Evolutionary conservation across 2,888 invertebrate genomes (phyloP).

Genomic region (Masnerella sp.): DNA sequence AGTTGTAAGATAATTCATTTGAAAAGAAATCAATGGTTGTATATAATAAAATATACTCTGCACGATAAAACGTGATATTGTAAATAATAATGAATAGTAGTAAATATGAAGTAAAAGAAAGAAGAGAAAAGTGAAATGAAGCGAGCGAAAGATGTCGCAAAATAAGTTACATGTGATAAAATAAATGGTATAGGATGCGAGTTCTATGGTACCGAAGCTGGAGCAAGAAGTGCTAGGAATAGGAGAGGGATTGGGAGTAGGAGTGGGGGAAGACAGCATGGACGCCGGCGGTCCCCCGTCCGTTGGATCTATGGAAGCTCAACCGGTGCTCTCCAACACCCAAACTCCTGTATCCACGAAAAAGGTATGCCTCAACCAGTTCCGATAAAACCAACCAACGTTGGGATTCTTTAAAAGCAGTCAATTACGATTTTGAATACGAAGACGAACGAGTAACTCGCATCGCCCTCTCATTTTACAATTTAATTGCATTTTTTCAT

Average conservation of each 20-base stretch:
- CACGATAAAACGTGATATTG: neutral
- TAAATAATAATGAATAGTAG: neutral
- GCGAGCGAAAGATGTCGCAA: constrained; percentile 5
- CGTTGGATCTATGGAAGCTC: constrained; percentile 82
- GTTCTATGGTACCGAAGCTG: constrained; percentile 76
- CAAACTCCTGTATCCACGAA: constrained; percentile 76
- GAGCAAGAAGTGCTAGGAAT: constrained; percentile 76
- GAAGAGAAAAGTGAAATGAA: constrained; percentile 49
- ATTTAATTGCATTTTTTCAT: constrained; percentile 32
- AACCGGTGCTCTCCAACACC: constrained; percentile 76
- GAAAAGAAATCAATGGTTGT: no score
- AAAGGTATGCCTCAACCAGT: constrained; percentile 71
- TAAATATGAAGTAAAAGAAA: constrained; percentile 8
- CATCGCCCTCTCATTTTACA: constrained; percentile 41
- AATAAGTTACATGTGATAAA: constrained; percentile 34
- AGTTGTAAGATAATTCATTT: no score
- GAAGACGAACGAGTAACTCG: no score
- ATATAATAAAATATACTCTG: no score
- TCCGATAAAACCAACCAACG: no score
- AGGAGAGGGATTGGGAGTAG: constrained; percentile 75
- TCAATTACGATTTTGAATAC: no score
- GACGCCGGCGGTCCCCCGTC: constrained; percentile 85
- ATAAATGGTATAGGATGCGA: constrained; percentile 73
- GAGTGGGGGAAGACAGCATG: constrained; percentile 77
- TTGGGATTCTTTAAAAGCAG: neutral